Evolutionary conservation across 2,888 invertebrate genomes (phyloP), one percentile per base, ranked within the genome.

Genomic region (Endomychus coccineus): DNA sequence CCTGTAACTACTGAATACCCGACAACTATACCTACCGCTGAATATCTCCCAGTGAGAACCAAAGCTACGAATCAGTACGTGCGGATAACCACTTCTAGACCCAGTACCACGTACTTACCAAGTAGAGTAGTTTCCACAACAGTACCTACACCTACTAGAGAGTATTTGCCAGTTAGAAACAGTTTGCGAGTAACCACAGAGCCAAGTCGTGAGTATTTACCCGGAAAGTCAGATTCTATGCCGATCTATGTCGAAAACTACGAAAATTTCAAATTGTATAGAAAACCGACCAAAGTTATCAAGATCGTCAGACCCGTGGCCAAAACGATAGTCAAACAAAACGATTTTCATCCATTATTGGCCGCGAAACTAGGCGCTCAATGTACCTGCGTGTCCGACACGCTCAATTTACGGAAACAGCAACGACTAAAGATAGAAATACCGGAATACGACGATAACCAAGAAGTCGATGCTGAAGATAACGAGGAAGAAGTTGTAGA

Each of bases 321-420:
- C 16, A 25, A 37, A 29, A 29, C 34, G 3, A 75, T 80, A 2
- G 75, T 80, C 0, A 79, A 80, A 58, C 71, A 78, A 43, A 82
- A 81, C 48, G 82, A 82, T 48, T 75, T 79, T 47, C 81, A 82
- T 59, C 82, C 83, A 1, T 62, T 83, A 5, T 67, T 83, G 11
- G 71, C 82, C 0, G 73, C 78, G 23, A 83, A 83, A 64, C 64
- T 83, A 7, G 80, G 80, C 2, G 82, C 82, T 3, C 80, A 82
- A 34, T 83, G 83, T 48, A 81, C 80, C 35, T 83, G 83, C 53
- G 71, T 72, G 44, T 75, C 77, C 1, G 75, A 76, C 28, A 64
- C 72, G 1, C 48, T 77, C 19, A 64, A 68, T 14, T 59, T 76
- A 1, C 69, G 71, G 51, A 73, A 71, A 49, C 57, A 56, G 28